Evolutionary conservation across 1,140 invertebrate genomes (phyloP), one percentile per base, ranked within the genome.

Genomic region (Cotesia typhae): DNA sequence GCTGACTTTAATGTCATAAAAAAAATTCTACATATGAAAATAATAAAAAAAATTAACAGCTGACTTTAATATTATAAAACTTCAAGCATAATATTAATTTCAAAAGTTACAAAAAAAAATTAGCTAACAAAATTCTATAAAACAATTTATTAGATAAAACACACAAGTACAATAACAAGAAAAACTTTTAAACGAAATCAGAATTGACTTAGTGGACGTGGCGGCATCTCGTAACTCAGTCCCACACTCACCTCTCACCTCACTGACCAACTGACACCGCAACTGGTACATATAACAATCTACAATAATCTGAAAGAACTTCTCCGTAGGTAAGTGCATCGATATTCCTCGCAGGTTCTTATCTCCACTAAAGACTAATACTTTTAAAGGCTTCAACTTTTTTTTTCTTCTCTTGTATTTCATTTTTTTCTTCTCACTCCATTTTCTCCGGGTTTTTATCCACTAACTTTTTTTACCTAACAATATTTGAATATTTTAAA

Each of bases 401-500:
- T 47, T 66, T 51, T 52, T 52, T 66, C 51, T 66, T 66, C 35
- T 37, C 7, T 38, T 37, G 38, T 7, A 65, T 12, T 37, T 65
- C 28, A 28, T 28, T 28, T 28, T 28, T 28, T 28, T 28, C 14
- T 2, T 3, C 28, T 28, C 28, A 28, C 28, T 2, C 28, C 28
- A 28, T 28, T 28, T 28, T 28, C 28, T 28, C 28, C 28, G 28
- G 28, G 28, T 2, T 28, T 28, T 28, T 28, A 28, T 28, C 28
- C 28, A 28, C 28, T 28, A 28, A 28, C 28, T 28, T 28, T 47
- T 47, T 47, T 7, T 10, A 47, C 41, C 6, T 47, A 47, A 47
- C 41, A 47, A 9, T 47, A 47, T 47, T 47, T 65, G 63, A 65
- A 65, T 65, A 65, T 65, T 37, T 51, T 38, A 65, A 65, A 65